Evolutionary conservation across 2,888 invertebrate genomes (phyloP).

Genomic region (Lissocephala sabroskyi): DNA sequence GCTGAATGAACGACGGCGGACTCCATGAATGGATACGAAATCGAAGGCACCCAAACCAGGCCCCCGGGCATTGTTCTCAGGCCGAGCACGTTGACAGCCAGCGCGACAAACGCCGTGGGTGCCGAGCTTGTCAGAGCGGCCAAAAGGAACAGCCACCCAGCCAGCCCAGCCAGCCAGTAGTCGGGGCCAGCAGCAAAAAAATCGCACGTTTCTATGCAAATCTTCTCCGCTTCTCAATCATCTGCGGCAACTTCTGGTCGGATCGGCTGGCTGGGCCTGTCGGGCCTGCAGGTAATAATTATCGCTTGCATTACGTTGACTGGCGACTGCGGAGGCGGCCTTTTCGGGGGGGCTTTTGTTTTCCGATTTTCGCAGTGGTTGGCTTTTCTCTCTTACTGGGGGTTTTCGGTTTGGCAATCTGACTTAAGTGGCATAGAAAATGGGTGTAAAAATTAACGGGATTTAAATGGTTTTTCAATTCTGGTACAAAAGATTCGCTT

Average conservation of each 20-base stretch:
- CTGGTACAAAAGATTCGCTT: slow-evolving; percentile 35
- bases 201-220: slow-evolving; percentile 64
- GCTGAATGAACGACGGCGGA: slow-evolving; percentile 33
- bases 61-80: slow-evolving; percentile 40
- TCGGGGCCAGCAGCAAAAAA: slow-evolving; percentile 35
- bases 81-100: slow-evolving; percentile 53
- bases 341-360: slow-evolving; percentile 41
- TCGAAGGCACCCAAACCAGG: slow-evolving; percentile 32
- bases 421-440: slow-evolving; percentile 45
- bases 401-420: slow-evolving; percentile 33
- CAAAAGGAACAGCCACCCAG: too few relatives aligned
- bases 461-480: slow-evolving; percentile 61
- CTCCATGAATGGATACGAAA: slow-evolving; percentile 56
- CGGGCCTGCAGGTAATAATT: slow-evolving; percentile 52
- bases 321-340: slow-evolving; percentile 26
- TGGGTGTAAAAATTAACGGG: slow-evolving; percentile 62
- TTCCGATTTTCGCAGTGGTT: slow-evolving; percentile 31
- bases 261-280: slow-evolving; percentile 25
- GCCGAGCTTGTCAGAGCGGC: too few relatives aligned
- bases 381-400: slow-evolving; percentile 10
- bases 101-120: slow-evolving; percentile 43
- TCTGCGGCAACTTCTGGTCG: slow-evolving; percentile 26
- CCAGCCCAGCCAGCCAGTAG: slow-evolving; percentile 20
- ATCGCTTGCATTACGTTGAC: slow-evolving; percentile 62
- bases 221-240: slow-evolving; percentile 57